Base-by-base conservation (phyloP, 2,113 vertebrate genomes). In the Arvicanthis niloticus region DNA sequence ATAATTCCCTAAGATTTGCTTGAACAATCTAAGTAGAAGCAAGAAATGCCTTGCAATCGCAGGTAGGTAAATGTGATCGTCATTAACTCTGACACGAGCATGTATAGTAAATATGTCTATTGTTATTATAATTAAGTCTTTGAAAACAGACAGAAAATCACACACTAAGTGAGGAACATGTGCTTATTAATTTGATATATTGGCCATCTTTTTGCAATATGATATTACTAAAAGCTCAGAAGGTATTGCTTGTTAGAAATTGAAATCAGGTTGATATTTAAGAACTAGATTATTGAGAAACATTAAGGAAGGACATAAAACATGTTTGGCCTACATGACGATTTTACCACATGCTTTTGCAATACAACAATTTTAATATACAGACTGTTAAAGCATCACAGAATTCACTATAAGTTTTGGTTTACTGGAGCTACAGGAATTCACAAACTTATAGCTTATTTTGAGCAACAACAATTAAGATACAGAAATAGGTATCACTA, bases 161-260 rank as follows among this genome's bases (percentile, higher is more conserved):
- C 62, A 92, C 70, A 67, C 62, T 93, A 78, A 87, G 53, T 58
- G 96, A 78, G 16, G 97, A 94, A 81, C 77, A 45, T 65, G 76
- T 91, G 48, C 3, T 15, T 12, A 82, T 37, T 91, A 62, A 91
- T 84, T 84, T 88, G 75, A 97, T 48, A 92, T n/a, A 65, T 75
- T 88, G 75, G 45, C 90, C 4, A 45, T 87, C 26, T 29, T 65
- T 87, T 62, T 48, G 22, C 21, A 91, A 90, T 88, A 22, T 26
- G 88, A 90, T 88, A 22, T 67, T n/a, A 48, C 22, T 67, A 62
- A 75, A 96, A 92, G 1, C 16, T 86, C 68, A 89, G 7, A 53
- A 31, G 21, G 19, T 58, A 78, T 93, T 4, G 8, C 51, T 1
- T 51, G 9, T 62, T 87, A 90, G 26, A 85, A 95, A 88, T 2